Percentiles rank a stretch among this genome's conserved stretches.
Evolutionary conservation across 2,797 vertebrate genomes (phyloP).

Genomic region (Buceros bicornis): DNA sequence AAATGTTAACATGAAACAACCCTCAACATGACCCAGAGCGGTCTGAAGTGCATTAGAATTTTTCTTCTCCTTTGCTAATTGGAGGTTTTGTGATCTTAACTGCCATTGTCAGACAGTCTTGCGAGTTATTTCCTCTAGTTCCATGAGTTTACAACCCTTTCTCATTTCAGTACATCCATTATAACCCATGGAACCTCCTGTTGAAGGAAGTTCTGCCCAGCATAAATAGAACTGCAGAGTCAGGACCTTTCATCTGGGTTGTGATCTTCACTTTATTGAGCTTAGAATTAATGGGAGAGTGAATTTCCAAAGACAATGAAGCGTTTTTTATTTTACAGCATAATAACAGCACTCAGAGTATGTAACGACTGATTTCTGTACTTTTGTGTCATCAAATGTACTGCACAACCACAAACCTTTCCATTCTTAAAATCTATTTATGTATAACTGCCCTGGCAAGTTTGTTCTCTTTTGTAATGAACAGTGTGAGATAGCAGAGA

Average conservation of each 20-base stretch:
- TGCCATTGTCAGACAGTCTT: neutral
- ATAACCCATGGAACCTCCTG: neutral
- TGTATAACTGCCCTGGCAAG: neutral
- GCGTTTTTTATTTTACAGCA: neutral
- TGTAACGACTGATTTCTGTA: neutral
- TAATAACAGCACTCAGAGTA: neutral
- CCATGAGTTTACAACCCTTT: neutral
- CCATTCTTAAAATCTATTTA: neutral
- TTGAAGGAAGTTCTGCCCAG: neutral
- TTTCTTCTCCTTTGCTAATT: neutral
- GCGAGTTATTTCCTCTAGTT: neutral
- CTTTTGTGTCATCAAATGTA: neutral
- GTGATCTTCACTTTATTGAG: neutral
- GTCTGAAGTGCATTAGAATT: neutral
- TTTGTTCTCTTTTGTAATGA: neutral
- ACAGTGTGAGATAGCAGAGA: neutral
- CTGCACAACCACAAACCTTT: neutral
- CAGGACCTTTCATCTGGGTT: neutral
- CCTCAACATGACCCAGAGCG: neutral
- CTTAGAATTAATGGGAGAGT: neutral
- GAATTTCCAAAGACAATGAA: neutral
- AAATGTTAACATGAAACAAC: neutral
- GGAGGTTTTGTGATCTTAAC: neutral
- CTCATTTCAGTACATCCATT: neutral
- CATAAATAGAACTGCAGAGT: neutral